These are phyloP conservation scores for Junco hyemalis DNA, from an alignment of 2,113 vertebrate species.

Conservation along the genomic window DNA sequence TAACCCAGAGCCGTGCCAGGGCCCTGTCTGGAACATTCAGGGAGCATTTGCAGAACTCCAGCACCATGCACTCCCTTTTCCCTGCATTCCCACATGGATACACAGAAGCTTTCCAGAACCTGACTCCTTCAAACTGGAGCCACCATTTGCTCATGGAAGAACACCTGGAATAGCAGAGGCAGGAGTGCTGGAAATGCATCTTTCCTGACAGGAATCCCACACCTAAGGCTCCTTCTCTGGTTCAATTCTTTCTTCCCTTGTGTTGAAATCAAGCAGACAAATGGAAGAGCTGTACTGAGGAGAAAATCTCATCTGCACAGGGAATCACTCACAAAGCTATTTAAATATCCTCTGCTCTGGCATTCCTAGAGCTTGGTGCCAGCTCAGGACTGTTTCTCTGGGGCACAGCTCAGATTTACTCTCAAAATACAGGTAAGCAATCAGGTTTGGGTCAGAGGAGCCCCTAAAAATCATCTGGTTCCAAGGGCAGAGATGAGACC, in stretches of 20 bases:
- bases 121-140: background rate
- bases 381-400: background rate
- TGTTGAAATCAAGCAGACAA: background rate
- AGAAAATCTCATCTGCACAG: background rate
- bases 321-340: background rate
- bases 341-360: background rate
- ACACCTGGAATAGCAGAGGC: background rate
- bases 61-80: background rate
- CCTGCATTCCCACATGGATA: background rate
- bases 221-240: background rate
- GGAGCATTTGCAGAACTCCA: background rate
- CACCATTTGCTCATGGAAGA: background rate
- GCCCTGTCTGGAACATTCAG: background rate
- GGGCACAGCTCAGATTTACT: background rate
- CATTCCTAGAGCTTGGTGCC: background rate
- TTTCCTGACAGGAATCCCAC: background rate
- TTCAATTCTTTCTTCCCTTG: background rate
- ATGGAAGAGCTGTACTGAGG: background rate
- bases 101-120: rapidly evolving
- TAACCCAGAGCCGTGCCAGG: background rate
- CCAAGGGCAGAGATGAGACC: background rate
- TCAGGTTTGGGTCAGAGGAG: background rate
- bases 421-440: background rate
- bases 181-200: background rate
- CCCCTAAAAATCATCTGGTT: background rate